Percentiles rank a stretch among this genome's conserved stretches.
These are phyloP conservation scores for Palythoa grandiflora DNA, from an alignment of 92 coral and sea anemone genomes.

Conservation along the genomic window DNA sequence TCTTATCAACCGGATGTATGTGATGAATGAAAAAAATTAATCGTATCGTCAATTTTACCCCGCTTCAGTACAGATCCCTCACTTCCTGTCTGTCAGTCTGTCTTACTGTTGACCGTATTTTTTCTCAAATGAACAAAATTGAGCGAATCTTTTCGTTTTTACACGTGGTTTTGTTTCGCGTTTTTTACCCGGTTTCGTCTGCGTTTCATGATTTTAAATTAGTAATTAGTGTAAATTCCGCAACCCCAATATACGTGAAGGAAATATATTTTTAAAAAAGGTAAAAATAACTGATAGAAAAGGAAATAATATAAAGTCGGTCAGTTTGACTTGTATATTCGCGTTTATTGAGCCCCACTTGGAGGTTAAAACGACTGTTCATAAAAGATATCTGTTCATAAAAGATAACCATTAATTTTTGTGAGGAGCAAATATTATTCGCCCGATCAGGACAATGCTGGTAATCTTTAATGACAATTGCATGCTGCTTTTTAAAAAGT, in stretches of 20 bases:
- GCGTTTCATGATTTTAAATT: slow-evolving; percentile 34
- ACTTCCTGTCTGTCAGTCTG: slow-evolving; percentile 31
- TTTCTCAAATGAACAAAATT: background rate
- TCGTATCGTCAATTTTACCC: slow-evolving; percentile 6
- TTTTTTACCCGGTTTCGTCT: slow-evolving; percentile 1
- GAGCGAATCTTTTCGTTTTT: background rate
- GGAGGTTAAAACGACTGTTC: background rate
- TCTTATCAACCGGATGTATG: slow-evolving; percentile 40
- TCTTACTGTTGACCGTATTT: background rate
- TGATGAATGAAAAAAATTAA: background rate
- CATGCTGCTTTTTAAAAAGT: background rate
- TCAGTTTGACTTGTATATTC: background rate
- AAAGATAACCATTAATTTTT: background rate
- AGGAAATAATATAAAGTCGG: background rate
- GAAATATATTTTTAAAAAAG: background rate
- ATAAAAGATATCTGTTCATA: background rate
- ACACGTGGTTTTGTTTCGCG: slow-evolving; percentile 33
- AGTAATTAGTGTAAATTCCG: slow-evolving; percentile 35
- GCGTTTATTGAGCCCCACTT: background rate
- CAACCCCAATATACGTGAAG: background rate
- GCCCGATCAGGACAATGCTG: background rate
- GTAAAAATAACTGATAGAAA: background rate
- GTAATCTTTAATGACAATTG: background rate
- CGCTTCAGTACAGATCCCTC: background rate
- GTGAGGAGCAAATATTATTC: background rate